Evolutionary conservation across 2,797 vertebrate genomes (phyloP).

Genomic region (Sibirionetta formosa): DNA sequence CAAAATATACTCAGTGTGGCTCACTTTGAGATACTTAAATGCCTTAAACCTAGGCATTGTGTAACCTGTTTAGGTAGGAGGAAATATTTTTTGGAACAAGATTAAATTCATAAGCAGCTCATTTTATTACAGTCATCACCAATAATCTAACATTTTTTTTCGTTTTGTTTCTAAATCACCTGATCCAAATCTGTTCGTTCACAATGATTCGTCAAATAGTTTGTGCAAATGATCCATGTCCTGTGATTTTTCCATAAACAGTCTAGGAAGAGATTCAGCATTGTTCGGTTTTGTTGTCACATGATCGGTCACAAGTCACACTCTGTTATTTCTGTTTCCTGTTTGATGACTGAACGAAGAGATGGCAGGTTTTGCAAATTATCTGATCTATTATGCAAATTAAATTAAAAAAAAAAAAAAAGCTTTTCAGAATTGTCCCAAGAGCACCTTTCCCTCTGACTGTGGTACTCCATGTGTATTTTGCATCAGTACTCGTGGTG

Average conservation of each 20-base stretch:
- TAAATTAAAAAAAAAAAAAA: too few relatives aligned
- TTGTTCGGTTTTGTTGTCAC: background rate
- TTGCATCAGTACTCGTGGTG: background rate
- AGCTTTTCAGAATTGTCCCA: background rate
- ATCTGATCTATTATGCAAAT: slow-evolving; percentile 43
- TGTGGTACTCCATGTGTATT: accelerated
- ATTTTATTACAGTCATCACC: background rate
- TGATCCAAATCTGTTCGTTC: background rate
- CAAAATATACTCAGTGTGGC: background rate
- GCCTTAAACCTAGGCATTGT: background rate
- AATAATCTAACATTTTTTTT: background rate
- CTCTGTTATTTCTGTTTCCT: slow-evolving; percentile 56
- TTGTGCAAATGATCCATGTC: background rate
- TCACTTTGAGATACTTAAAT: background rate
- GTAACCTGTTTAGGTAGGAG: background rate
- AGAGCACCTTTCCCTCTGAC: background rate
- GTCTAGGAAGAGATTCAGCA: background rate
- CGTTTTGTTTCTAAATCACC: background rate
- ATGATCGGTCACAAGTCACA: background rate
- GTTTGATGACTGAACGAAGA: slow-evolving; percentile 18
- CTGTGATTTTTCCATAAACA: background rate
- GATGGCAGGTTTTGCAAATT: background rate
- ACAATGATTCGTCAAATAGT: background rate
- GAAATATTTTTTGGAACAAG: background rate
- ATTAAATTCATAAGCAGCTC: too few relatives aligned